phyloP scores from a whole-genome alignment of 1,140 invertebrate genomes.

The Pectinophora gossypiella region DNA sequence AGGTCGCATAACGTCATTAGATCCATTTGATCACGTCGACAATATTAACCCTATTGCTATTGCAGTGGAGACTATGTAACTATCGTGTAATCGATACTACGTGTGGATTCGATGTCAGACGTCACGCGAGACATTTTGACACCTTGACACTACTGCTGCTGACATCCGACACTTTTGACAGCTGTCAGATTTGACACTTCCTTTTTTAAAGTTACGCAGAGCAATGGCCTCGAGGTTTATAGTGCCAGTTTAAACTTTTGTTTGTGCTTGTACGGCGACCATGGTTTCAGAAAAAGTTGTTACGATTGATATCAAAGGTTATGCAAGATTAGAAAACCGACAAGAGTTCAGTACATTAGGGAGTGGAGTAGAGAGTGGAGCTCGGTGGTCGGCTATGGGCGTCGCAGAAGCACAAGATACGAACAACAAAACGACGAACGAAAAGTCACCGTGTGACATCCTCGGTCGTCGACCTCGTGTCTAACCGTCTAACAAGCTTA shows the following conservation, averaged over 20 bases:
- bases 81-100: conserved; percentile 57
- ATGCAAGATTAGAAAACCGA: no score
- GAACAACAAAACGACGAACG: conserved; percentile 2
- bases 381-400: no score
- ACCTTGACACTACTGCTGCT: no score
- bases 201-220: no score
- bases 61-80: conserved; percentile 61
- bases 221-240: not conserved
- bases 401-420: not conserved
- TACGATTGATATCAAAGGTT: no score
- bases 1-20: no score
- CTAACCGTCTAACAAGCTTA: conserved; percentile 53
- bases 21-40: no score
- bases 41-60: conserved; percentile 54
- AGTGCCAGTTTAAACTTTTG: not conserved
- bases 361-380: no score
- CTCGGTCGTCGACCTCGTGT: conserved; percentile 15
- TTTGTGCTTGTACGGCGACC: no score
- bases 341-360: no score
- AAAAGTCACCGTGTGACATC: conserved; percentile 9
- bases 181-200: not conserved
- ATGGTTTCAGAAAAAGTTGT: no score
- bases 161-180: not conserved
- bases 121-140: conserved; percentile 2
- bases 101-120: conserved; percentile 21